phyloP scores from a whole-genome alignment of 2,113 vertebrate genomes.

The Seriola quinqueradiata region DNA sequence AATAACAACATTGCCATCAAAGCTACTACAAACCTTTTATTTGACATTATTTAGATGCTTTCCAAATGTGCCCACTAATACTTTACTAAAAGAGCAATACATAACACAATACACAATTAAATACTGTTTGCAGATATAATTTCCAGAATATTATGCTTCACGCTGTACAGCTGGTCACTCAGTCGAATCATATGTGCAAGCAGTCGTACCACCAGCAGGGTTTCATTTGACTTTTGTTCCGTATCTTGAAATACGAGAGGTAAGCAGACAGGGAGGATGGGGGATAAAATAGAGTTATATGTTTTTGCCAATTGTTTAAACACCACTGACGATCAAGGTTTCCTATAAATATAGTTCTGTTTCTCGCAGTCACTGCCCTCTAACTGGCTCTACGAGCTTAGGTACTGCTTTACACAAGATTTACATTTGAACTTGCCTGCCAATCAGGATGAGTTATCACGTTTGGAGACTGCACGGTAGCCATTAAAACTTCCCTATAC shows the following conservation, averaged over 20 bases:
- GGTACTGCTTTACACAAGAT: conserved; percentile 10
- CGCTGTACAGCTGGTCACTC: not conserved
- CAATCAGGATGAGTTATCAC: conserved; percentile 20
- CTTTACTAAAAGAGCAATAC: not conserved
- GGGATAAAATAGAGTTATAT: not conserved
- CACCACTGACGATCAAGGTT: conserved; percentile 4
- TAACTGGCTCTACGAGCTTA: conserved; percentile 8
- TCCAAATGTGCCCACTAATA: not conserved
- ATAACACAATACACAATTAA: not conserved
- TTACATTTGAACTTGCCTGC: conserved; percentile 25
- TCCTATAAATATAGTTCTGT: not conserved
- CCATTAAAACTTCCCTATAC: conserved; percentile 29
- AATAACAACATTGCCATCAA: not conserved
- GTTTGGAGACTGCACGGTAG: conserved; percentile 21
- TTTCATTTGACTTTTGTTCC: conserved; percentile 26
- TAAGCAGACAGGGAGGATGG: not conserved
- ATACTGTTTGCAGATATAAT: conserved; percentile 8
- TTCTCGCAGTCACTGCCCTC: conserved; percentile 1
- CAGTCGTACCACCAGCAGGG: not conserved
- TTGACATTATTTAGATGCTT: conserved; percentile 4
- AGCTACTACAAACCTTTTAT: conserved; percentile 7
- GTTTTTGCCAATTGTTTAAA: conserved; percentile 21
- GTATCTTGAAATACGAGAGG: conserved; percentile 16
- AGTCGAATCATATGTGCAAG: conserved; percentile 1
- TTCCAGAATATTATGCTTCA: conserved; percentile 12